Percentiles rank a stretch among this genome's conserved stretches.
phyloP scores from a whole-genome alignment of 2,113 vertebrate genomes.

The Nothocercus nigrocapillus region DNA sequence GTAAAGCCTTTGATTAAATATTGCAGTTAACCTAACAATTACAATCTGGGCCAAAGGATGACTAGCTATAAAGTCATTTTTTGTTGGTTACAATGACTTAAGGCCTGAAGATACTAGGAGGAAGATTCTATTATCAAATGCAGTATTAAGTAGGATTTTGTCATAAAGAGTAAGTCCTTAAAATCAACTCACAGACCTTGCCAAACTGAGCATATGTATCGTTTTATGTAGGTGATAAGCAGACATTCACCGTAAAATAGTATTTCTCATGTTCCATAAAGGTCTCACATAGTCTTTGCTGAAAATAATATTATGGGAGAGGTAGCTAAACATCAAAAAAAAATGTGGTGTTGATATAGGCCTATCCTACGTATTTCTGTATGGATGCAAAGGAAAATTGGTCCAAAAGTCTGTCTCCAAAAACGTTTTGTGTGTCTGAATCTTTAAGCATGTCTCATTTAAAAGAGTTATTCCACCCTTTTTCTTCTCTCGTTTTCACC shows the following conservation, averaged over 20 bases:
- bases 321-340: neutral
- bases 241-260: neutral
- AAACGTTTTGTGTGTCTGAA: neutral
- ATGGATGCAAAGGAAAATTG: neutral
- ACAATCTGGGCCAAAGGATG: neutral
- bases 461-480: neutral
- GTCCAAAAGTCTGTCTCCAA: constrained; percentile 42
- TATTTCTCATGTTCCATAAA: neutral
- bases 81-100: neutral
- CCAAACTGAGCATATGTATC: neutral
- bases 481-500: neutral
- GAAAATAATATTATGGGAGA: neutral
- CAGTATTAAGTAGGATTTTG: neutral
- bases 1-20: constrained; percentile 11
- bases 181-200: neutral
- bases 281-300: neutral
- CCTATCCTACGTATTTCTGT: neutral
- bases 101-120: neutral
- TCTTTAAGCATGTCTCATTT: constrained; percentile 25
- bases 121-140: neutral
- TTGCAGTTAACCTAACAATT: neutral
- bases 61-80: neutral
- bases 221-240: neutral
- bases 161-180: neutral
- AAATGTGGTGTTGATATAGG: neutral